Evolutionary conservation across 2,797 vertebrate species (phyloP).

Genomic region (Enoplosus armatus): DNA sequence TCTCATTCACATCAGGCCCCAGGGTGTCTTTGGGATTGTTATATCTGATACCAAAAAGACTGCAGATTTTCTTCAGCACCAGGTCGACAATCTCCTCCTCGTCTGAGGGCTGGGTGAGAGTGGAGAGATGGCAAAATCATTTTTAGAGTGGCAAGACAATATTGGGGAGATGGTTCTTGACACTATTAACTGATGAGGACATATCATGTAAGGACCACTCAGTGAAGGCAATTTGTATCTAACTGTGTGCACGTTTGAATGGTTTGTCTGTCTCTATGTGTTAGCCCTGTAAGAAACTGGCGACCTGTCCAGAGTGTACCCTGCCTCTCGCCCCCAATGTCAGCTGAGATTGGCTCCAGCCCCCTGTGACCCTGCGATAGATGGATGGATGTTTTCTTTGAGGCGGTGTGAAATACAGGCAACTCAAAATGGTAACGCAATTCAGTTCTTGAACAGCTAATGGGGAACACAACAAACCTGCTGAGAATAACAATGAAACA

Average conservation of each 20-base stretch:
- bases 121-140: slow-evolving; percentile 21
- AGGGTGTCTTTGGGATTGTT: slow-evolving; percentile 47
- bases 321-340: too few species aligned
- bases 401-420: background rate
- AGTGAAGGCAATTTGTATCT: background rate
- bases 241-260: too few species aligned
- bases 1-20: background rate
- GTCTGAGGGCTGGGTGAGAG: slow-evolving; percentile 86
- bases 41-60: slow-evolving; percentile 87
- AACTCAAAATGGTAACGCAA: background rate
- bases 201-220: background rate
- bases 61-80: slow-evolving; percentile 89
- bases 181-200: background rate
- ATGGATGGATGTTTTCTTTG: background rate
- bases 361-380: too few species aligned
- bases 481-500: background rate
- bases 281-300: too few species aligned
- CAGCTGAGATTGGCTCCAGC: too few species aligned
- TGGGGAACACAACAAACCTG: background rate
- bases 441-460: background rate
- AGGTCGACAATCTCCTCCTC: slow-evolving; percentile 92
- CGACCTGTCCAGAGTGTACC: too few species aligned
- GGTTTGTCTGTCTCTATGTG: too few species aligned
- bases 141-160: background rate
- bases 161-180: background rate